Percentiles rank a stretch among this genome's conserved stretches.
These are phyloP conservation scores for Pogonophryne albipinna DNA, from an alignment of 2,797 vertebrate species.

Conservation along the genomic window DNA sequence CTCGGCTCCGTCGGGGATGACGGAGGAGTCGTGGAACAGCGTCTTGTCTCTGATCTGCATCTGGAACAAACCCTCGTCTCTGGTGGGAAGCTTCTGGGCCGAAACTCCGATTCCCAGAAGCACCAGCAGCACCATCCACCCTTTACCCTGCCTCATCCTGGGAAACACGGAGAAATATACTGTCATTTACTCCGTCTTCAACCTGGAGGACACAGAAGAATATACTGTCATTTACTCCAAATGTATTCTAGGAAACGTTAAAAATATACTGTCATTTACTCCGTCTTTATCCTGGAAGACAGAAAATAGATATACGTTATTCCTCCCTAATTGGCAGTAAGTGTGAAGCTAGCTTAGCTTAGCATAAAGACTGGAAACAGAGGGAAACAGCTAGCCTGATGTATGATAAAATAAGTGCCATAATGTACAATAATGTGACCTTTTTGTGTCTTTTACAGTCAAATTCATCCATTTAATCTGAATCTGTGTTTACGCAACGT, in stretches of 20 bases:
- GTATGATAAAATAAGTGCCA: too few relatives aligned
- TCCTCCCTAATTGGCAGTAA: too few relatives aligned
- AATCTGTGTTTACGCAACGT: too few relatives aligned
- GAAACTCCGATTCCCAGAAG: conserved; percentile 80
- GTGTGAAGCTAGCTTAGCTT: not conserved
- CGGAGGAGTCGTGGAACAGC: conserved; percentile 93
- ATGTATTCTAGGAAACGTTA: too few relatives aligned
- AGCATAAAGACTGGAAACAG: not conserved
- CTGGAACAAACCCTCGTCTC: conserved; percentile 98
- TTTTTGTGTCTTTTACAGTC: too few relatives aligned
- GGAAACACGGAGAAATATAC: conserved; percentile 20
- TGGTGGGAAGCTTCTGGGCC: conserved; percentile 95
- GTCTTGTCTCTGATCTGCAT: conserved; percentile 97
- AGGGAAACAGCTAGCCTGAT: not conserved
- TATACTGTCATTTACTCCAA: not conserved
- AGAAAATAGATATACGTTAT: too few relatives aligned
- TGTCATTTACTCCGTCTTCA: not conserved
- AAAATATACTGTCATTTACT: not conserved
- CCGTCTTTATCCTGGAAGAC: too few relatives aligned
- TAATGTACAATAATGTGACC: too few relatives aligned
- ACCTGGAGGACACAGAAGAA: not conserved
- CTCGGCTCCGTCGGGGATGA: conserved; percentile 96
- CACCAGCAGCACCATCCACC: conserved; percentile 68
- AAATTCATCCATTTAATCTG: too few relatives aligned
- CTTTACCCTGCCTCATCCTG: conserved; percentile 89